These are phyloP conservation scores for Porites divaricata DNA, from an alignment of 92 coral and sea anemone genomes.

Conservation along the genomic window DNA sequence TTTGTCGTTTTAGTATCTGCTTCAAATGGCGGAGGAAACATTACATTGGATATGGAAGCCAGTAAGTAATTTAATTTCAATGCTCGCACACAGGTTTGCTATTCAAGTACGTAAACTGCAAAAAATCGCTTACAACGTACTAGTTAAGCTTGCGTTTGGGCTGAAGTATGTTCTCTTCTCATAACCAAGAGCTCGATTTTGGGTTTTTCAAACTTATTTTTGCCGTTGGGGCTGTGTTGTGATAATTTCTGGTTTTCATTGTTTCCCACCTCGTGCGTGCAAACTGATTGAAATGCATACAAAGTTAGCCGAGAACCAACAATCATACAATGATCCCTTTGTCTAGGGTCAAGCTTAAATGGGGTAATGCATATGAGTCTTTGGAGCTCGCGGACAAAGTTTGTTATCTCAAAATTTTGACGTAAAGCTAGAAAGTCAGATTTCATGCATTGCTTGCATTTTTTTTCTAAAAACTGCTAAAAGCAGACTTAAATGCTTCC, in stretches of 20 bases:
- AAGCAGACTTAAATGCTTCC: no score
- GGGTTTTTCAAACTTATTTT: not conserved
- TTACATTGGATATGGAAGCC: conserved; percentile 30
- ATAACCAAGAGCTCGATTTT: not conserved
- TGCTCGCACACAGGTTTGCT: not conserved
- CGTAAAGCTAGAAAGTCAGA: no score
- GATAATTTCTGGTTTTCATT: not conserved
- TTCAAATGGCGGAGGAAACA: conserved; percentile 16
- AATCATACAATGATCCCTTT: not conserved
- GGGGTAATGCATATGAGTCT: no score
- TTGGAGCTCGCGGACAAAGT: no score
- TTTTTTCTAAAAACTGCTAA: no score
- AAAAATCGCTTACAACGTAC: not conserved
- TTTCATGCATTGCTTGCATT: no score
- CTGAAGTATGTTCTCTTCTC: not conserved
- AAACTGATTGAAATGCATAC: not conserved
- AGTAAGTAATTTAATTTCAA: conserved; percentile 30
- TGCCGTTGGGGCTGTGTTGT: not conserved
- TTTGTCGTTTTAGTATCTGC: not conserved
- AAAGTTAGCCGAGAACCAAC: no score
- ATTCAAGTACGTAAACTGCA: not conserved
- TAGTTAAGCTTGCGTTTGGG: not conserved
- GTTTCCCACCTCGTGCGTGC: conserved; percentile 2
- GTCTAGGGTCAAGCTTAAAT: not conserved
- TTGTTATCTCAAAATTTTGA: no score